Percentiles rank a stretch among this genome's conserved stretches.
These are phyloP conservation scores for Balanococcus diminutus DNA, from an alignment of 2,888 invertebrate species.

Conservation along the genomic window DNA sequence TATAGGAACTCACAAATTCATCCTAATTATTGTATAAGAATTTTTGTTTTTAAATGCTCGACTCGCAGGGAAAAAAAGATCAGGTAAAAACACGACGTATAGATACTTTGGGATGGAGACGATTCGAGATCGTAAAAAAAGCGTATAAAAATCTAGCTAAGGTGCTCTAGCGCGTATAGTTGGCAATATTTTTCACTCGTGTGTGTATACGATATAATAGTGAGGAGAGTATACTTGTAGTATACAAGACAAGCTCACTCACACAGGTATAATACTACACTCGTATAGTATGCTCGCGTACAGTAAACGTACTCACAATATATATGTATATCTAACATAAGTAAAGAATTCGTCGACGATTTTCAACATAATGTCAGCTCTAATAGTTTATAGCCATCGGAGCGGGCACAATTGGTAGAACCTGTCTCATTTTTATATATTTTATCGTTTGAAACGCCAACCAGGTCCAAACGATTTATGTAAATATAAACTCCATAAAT, in stretches of 20 bases:
- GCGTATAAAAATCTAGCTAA: slow-evolving; percentile 44
- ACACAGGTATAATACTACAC: neutral
- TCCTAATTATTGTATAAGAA: slow-evolving; percentile 25
- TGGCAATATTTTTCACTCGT: slow-evolving; percentile 44
- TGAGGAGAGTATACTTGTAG: neutral
- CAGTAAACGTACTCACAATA: too few relatives aligned
- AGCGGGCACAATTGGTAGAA: slow-evolving; percentile 51
- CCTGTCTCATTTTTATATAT: slow-evolving; percentile 53
- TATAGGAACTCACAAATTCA: neutral
- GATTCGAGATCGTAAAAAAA: slow-evolving; percentile 42
- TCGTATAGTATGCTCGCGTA: too few relatives aligned
- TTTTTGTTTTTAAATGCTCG: neutral
- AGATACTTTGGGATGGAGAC: neutral
- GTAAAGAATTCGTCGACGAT: slow-evolving; percentile 50
- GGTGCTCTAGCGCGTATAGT: slow-evolving; percentile 26
- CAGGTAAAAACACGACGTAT: neutral
- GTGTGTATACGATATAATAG: neutral
- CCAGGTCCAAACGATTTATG: slow-evolving; percentile 50
- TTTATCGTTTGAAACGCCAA: slow-evolving; percentile 49
- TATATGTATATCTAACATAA: neutral
- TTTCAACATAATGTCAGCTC: slow-evolving; percentile 49
- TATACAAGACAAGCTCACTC: neutral
- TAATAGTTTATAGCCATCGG: slow-evolving; percentile 49
- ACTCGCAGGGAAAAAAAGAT: too few relatives aligned
- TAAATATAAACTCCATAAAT: slow-evolving; percentile 51